phyloP scores from a whole-genome alignment of 2,888 invertebrate species.

The Oxyteleia sp. region DNA sequence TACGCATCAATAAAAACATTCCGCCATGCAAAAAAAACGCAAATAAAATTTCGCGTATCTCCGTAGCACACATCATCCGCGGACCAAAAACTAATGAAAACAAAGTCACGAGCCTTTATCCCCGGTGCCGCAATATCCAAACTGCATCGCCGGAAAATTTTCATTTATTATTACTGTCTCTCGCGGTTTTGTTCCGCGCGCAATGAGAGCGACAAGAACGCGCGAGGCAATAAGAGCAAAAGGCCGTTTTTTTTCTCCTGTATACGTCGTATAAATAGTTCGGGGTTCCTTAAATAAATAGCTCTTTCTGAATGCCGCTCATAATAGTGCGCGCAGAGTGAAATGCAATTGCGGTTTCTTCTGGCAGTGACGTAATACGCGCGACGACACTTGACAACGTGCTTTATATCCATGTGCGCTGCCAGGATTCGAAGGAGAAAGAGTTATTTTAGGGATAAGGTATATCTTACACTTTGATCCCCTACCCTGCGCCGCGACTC shows the following conservation, averaged over 20 bases:
- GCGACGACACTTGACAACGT: constrained; percentile 56
- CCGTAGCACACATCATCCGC: not conserved
- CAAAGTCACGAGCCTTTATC: not conserved
- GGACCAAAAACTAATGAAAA: not conserved
- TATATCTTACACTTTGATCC: constrained; percentile 54
- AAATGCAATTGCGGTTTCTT: constrained; percentile 52
- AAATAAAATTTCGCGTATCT: not conserved
- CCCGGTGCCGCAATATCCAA: not conserved
- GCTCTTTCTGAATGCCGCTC: not conserved
- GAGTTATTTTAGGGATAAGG: constrained; percentile 57
- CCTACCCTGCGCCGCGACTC: constrained; percentile 24
- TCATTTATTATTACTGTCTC: constrained; percentile 8
- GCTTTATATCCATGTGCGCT: constrained; percentile 53
- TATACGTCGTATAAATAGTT: not conserved
- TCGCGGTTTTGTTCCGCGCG: constrained; percentile 2
- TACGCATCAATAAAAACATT: not conserved
- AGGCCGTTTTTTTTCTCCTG: not conserved
- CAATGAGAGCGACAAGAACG: constrained; percentile 5
- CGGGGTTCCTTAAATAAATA: constrained; percentile 4
- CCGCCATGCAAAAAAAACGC: not conserved
- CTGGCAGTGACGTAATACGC: constrained; percentile 58
- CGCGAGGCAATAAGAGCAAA: constrained; percentile 5
- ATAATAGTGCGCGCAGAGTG: not conserved
- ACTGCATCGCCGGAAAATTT: not conserved
- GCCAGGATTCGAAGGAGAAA: constrained; percentile 64